These are phyloP conservation scores for Sandelia bainsii DNA, from an alignment of 2,797 vertebrate species.

Conservation along the genomic window DNA sequence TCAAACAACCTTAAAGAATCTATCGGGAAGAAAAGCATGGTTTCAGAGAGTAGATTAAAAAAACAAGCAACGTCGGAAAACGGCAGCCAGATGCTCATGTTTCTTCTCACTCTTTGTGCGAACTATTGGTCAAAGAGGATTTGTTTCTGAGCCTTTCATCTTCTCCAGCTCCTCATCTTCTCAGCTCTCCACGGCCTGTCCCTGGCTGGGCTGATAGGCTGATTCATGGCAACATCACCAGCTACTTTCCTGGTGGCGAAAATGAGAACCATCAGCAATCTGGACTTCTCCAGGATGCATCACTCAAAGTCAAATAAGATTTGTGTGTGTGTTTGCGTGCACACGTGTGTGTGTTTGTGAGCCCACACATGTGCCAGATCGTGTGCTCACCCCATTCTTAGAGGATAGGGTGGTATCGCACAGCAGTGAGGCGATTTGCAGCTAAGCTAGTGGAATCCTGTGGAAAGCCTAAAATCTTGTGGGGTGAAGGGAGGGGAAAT, in stretches of 20 bases:
- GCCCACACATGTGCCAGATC: slow-evolving; percentile 65
- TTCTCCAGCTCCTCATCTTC: slow-evolving; percentile 69
- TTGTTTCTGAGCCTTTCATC: slow-evolving; percentile 80
- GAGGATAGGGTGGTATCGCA: slow-evolving; percentile 73
- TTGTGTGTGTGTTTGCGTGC: slow-evolving; percentile 39
- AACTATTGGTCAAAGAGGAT: slow-evolving; percentile 66
- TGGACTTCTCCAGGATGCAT: slow-evolving; percentile 69
- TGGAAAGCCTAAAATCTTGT: slow-evolving; percentile 84
- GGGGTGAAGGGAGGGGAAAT: slow-evolving; percentile 80
- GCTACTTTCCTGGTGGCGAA: slow-evolving; percentile 71
- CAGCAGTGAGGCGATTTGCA: slow-evolving; percentile 82
- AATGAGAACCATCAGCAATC: slow-evolving; percentile 80
- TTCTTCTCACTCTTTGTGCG: slow-evolving; percentile 63
- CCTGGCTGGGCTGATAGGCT: slow-evolving; percentile 66
- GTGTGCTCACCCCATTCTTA: slow-evolving; percentile 71
- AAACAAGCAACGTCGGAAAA: slow-evolving; percentile 63
- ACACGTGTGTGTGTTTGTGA: slow-evolving; percentile 3
- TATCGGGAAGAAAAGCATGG: slow-evolving; percentile 20
- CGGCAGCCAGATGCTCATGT: slow-evolving; percentile 69
- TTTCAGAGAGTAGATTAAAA: slow-evolving; percentile 53
- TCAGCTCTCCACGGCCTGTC: slow-evolving; percentile 62
- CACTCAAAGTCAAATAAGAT: slow-evolving; percentile 80
- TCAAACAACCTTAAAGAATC: slow-evolving; percentile 26
- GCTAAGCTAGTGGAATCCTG: slow-evolving; percentile 84
- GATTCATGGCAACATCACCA: slow-evolving; percentile 76